These are phyloP conservation scores for Dromiciops gliroides DNA, from an alignment of 2,113 vertebrate species.

Conservation along the genomic window DNA sequence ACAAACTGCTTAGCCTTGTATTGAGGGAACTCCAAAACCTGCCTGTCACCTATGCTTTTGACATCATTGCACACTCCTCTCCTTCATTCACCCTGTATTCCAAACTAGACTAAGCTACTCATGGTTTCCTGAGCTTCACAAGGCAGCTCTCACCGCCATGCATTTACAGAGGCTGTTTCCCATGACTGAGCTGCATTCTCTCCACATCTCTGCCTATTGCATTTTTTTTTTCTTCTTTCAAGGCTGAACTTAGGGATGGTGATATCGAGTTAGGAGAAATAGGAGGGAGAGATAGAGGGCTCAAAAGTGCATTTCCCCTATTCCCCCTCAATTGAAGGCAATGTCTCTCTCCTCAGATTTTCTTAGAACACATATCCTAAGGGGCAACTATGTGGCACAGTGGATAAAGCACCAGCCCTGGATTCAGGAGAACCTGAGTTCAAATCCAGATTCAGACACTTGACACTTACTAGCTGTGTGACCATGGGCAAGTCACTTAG, in stretches of 20 bases:
- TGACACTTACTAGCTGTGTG: too few relatives aligned
- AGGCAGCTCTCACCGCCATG: neutral
- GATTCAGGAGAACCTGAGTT: too few relatives aligned
- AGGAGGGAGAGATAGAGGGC: neutral
- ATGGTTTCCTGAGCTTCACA: neutral
- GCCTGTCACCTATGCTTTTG: neutral
- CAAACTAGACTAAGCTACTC: neutral
- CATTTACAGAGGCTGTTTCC: neutral
- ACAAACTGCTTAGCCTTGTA: neutral
- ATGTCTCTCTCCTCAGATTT: neutral
- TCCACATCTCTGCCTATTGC: neutral
- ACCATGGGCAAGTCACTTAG: too few relatives aligned
- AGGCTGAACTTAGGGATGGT: neutral
- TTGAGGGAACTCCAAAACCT: neutral
- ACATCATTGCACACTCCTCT: neutral
- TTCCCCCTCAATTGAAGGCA: neutral
- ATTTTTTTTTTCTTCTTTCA: neutral
- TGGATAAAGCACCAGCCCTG: too few relatives aligned
- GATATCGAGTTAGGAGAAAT: neutral
- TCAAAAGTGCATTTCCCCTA: neutral
- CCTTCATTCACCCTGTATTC: neutral
- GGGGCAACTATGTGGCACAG: too few relatives aligned
- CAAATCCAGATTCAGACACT: too few relatives aligned
- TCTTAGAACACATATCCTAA: neutral
- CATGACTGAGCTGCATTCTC: neutral